Evolutionary conservation across 2,888 invertebrate species (phyloP).

Genomic region (Stegophylla sp.): DNA sequence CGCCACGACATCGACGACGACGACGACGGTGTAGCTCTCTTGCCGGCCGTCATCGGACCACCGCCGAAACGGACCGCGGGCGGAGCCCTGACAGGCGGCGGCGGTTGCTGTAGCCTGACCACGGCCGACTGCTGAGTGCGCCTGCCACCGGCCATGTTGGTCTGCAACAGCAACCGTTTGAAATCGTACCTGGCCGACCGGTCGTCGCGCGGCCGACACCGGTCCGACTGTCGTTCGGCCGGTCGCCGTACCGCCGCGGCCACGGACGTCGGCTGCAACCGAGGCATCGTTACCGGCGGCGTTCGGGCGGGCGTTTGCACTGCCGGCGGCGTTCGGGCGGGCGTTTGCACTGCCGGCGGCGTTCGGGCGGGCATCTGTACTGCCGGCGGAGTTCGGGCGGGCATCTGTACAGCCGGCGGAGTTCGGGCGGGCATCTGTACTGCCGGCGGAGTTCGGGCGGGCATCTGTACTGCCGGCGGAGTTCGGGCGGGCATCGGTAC

Average conservation of each 20-base stretch:
- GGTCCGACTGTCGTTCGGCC: conserved; percentile 29
- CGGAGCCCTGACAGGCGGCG: not conserved
- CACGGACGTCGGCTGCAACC: not conserved
- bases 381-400: conserved; percentile 59
- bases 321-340: conserved; percentile 59
- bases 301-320: not conserved
- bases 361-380: conserved; percentile 59
- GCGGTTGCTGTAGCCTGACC: conserved; percentile 34
- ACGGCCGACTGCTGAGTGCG: conserved; percentile 39
- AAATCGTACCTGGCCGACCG: conserved; percentile 49
- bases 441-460: no score
- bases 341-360: not conserved
- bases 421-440: conserved; percentile 61
- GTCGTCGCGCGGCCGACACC: conserved; percentile 14
- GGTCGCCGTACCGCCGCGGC: not conserved
- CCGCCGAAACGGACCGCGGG: not conserved
- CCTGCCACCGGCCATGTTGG: conserved; percentile 52
- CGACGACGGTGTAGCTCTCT: conserved; percentile 41
- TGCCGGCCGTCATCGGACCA: not conserved
- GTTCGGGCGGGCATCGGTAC: no score
- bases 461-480: no score
- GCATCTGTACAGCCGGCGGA: not conserved
- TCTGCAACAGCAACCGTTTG: conserved; percentile 48
- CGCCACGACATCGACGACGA: no score
- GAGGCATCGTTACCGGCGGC: no score